Conservation (phyloP, 1,140 invertebrate species). For the Drosophila mayri region DNA sequence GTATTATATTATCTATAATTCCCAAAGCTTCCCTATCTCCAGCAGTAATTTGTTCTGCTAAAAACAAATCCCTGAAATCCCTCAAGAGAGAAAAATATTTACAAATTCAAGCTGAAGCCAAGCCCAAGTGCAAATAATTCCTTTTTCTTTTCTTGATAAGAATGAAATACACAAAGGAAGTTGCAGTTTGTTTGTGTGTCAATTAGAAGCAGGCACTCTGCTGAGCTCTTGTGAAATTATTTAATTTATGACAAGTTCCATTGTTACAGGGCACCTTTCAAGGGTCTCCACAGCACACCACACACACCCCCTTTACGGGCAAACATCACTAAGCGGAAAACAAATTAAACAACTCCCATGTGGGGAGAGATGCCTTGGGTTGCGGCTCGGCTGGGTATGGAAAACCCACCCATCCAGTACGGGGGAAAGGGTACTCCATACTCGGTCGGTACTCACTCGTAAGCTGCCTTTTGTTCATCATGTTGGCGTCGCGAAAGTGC, state of each 20-base stretch:
- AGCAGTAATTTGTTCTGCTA: conserved; percentile 9
- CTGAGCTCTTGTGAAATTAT: conserved; percentile 26
- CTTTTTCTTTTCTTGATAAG: not conserved
- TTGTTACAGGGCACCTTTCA: conserved; percentile 39
- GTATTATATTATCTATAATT: not conserved
- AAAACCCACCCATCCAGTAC: not conserved
- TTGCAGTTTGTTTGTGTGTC: conserved; percentile 36
- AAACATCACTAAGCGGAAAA: conserved; percentile 55
- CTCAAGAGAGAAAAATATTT: not conserved
- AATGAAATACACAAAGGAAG: conserved; percentile 16
- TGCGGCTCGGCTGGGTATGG: not conserved
- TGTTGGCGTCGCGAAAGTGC: conserved; percentile 78
- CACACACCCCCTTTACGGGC: conserved; percentile 12
- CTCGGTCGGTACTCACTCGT: conserved; percentile 39
- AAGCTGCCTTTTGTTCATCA: conserved; percentile 70
- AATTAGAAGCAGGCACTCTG: conserved; percentile 31
- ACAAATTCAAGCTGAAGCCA: not conserved
- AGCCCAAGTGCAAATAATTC: conserved; percentile 5
- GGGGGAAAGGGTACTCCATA: conserved; percentile 7
- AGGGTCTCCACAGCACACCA: not conserved
- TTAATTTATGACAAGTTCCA: conserved; percentile 52
- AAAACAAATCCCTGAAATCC: not conserved
- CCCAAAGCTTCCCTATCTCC: not conserved
- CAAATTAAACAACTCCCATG: conserved; percentile 51
- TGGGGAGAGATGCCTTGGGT: not conserved